Evolutionary conservation across 30 jellyfish, hydroid and myxozoan species (phyloP), one percentile per base, ranked within the genome.

Genomic region (Phacellophora camtschatica): DNA sequence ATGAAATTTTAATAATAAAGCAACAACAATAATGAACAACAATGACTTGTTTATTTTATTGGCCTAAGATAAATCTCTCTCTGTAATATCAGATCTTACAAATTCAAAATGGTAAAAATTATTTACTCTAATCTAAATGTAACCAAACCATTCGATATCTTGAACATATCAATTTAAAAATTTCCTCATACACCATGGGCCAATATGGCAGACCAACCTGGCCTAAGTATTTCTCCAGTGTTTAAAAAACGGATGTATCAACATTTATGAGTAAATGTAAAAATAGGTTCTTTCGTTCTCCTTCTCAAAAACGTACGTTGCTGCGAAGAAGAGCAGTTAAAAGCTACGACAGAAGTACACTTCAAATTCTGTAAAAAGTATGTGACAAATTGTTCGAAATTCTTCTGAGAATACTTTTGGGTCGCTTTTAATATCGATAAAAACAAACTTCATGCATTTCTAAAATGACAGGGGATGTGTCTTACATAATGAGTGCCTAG

Each of bases 61-160:
- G 43, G 19, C 66, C 66, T 67, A 67, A 65, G 51, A 67, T 67
- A 67, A 23, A 37, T 67, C 61, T 46, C 66, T 42, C 67, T 67
- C 66, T 67, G 67, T 56, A 67, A 16, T 67, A 27, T 37, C 18
- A 67, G 33, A 13, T 67, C 51, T 46, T 67, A 67, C 43, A 67
- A 67, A 67, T 32, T 46, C 30, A 13, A 56, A 56, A 56, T 56
- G 71, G 41, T 56, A 39, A 39, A 37, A 67, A 39, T 43, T 4
- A 19, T 32, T 35, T 62, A 62, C 75, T 62, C 75, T 62, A 31
- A 22, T 35, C 51, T 56, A 56, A 20, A 28, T 7, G 41, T 20
- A 56, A 28, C 25, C 36, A 24, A 31, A 15, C 42, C 75, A 62
- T 31, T 13, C 31, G 75, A 62, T 62, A 62, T 62, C 16, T 62